Percentiles rank a stretch among this genome's conserved stretches.
Conservation (phyloP, 2,888 invertebrate genomes). For the Cantharis rufa region DNA sequence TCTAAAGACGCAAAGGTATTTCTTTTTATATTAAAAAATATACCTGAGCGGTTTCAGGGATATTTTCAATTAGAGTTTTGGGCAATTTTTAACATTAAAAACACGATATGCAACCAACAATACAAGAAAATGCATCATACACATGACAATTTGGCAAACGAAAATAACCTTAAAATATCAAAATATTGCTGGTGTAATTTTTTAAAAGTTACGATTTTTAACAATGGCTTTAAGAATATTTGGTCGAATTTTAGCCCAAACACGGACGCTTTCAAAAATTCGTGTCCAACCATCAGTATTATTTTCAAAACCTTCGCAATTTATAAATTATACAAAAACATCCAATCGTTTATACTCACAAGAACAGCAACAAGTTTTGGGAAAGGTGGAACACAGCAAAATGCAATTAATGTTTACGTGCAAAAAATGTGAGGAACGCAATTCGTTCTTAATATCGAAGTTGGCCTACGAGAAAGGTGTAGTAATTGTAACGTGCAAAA, state of each 20-base stretch:
- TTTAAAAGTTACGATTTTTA: not conserved
- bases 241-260: not conserved
- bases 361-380: slow-evolving; percentile 34
- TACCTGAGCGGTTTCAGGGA: too few relatives aligned
- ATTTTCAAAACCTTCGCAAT: not conserved
- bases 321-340: not conserved
- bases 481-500: slow-evolving; percentile 87
- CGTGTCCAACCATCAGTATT: not conserved
- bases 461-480: slow-evolving; percentile 85
- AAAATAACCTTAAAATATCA: too few relatives aligned
- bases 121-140: too few relatives aligned
- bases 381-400: slow-evolving; percentile 59
- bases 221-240: not conserved
- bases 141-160: too few relatives aligned
- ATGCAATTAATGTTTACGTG: slow-evolving; percentile 83
- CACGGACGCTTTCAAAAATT: not conserved
- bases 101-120: too few relatives aligned
- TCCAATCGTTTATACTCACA: not conserved
- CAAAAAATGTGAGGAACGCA: slow-evolving; percentile 81
- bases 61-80: too few relatives aligned
- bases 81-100: too few relatives aligned
- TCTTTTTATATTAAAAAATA: too few relatives aligned
- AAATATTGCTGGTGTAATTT: not conserved
- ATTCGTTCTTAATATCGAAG: slow-evolving; percentile 81
- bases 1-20: too few relatives aligned